Evolutionary conservation across 2,888 invertebrate genomes (phyloP).

Genomic region (Dastarcus helophoroides): DNA sequence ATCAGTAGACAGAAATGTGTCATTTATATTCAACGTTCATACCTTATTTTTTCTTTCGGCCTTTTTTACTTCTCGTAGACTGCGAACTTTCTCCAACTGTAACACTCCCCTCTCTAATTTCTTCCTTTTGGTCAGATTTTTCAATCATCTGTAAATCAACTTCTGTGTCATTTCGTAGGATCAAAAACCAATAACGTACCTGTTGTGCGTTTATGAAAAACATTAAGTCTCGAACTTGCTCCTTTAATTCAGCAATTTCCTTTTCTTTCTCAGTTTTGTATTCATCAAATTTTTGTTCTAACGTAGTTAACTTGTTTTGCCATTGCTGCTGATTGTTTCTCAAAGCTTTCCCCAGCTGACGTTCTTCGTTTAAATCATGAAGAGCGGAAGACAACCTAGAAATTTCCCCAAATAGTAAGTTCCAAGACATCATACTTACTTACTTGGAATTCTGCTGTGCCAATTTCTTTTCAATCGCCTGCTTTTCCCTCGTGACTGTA

Average conservation of each 20-base stretch:
- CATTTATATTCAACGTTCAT: too few species aligned
- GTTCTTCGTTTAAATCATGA: constrained; percentile 69
- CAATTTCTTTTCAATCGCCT: constrained; percentile 57
- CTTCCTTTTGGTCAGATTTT: constrained; percentile 44
- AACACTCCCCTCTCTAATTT: constrained; percentile 50
- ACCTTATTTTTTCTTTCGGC: constrained; percentile 19
- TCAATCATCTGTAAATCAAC: constrained; percentile 33
- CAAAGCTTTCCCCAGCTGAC: constrained; percentile 68
- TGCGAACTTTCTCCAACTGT: constrained; percentile 39
- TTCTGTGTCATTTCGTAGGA: not conserved
- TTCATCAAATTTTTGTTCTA: constrained; percentile 42
- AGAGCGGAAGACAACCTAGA: constrained; percentile 40
- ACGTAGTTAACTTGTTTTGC: constrained; percentile 48
- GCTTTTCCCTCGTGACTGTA: constrained; percentile 52
- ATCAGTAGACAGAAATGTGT: too few species aligned
- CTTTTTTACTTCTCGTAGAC: constrained; percentile 16
- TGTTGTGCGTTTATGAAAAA: constrained; percentile 86
- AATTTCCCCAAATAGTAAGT: not conserved
- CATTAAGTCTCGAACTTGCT: constrained; percentile 93
- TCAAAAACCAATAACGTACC: constrained; percentile 17
- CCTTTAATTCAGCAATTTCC: constrained; percentile 74
- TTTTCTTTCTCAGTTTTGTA: constrained; percentile 38
- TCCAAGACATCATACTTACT: constrained; percentile 9
- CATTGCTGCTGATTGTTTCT: constrained; percentile 63
- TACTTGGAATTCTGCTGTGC: constrained; percentile 50